Percentiles rank a stretch among this genome's conserved stretches.
These are phyloP conservation scores for Synanceia verrucosa DNA, from an alignment of 2,797 vertebrate genomes.

Conservation along the genomic window DNA sequence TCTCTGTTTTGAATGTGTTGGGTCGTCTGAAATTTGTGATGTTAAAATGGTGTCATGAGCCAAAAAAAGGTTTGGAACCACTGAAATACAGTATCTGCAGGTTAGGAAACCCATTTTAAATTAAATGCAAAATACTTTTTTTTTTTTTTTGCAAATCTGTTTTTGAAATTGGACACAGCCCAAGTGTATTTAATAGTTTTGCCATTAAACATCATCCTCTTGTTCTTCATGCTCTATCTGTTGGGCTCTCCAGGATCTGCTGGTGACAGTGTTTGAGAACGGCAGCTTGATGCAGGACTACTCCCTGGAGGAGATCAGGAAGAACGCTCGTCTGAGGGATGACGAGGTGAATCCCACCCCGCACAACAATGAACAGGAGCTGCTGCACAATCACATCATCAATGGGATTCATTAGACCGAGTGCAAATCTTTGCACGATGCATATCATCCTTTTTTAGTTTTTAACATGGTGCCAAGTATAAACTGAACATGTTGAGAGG, in stretches of 20 bases:
- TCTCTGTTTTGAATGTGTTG: too few species aligned
- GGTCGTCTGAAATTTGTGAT: too few species aligned
- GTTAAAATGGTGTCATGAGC: too few species aligned
- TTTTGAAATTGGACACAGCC: not conserved
- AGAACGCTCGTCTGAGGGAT: slow-evolving; percentile 78
- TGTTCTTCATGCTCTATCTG: not conserved
- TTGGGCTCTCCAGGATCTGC: slow-evolving; percentile 71
- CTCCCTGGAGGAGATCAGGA: slow-evolving; percentile 83
- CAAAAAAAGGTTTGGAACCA: too few species aligned
- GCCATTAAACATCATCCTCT: not conserved
- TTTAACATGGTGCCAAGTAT: not conserved
- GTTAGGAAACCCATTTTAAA: not conserved
- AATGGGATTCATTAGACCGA: slow-evolving; percentile 72
- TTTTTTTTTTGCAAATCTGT: not conserved
- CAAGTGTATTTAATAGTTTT: not conserved
- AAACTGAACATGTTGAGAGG: not conserved
- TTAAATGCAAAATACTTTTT: not conserved
- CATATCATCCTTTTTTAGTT: not conserved
- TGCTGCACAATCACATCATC: slow-evolving; percentile 76
- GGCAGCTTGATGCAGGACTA: slow-evolving; percentile 80
- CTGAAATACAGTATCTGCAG: not conserved
- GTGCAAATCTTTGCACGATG: not conserved
- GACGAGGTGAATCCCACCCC: slow-evolving; percentile 62
- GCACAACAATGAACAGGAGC: slow-evolving; percentile 75
- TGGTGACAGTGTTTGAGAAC: slow-evolving; percentile 84